Conservation (phyloP, 2,113 vertebrate species). For the Diadophis punctatus region DNA sequence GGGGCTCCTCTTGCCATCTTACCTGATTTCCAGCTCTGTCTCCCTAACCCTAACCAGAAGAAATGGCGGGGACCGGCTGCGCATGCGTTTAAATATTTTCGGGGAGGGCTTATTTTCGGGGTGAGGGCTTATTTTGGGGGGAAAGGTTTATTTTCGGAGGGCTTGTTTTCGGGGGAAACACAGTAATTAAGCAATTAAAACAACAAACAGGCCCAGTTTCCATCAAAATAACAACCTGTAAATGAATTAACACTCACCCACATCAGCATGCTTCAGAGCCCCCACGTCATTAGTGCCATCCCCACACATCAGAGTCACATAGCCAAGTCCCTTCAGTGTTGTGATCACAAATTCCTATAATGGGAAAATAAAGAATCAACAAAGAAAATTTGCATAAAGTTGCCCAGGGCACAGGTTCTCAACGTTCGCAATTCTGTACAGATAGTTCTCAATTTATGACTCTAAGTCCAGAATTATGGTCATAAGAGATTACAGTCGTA, state of each 20-base stretch:
- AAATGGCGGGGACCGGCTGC: no score
- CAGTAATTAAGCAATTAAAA: neutral
- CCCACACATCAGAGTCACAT: constrained; percentile 91
- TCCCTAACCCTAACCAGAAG: no score
- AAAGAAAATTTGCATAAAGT: neutral
- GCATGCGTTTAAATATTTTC: no score
- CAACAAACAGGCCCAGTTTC: neutral
- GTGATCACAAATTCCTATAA: constrained; percentile 93
- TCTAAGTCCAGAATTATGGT: neutral
- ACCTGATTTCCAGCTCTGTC: no score
- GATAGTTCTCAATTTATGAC: neutral
- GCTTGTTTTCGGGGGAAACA: no score
- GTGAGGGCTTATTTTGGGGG: no score
- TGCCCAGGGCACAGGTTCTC: neutral
- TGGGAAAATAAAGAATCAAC: neutral
- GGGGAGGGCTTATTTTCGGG: no score
- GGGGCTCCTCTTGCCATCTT: no score
- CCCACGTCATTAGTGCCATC: constrained; percentile 97
- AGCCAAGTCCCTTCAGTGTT: constrained; percentile 90
- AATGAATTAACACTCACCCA: constrained; percentile 74
- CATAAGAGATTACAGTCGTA: neutral
- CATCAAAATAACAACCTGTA: neutral
- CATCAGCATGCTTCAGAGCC: constrained; percentile 92
- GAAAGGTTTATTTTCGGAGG: no score
- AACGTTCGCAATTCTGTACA: neutral